These are phyloP conservation scores for Carcharodon carcharias DNA, from an alignment of 2,797 vertebrate genomes.

Conservation along the genomic window DNA sequence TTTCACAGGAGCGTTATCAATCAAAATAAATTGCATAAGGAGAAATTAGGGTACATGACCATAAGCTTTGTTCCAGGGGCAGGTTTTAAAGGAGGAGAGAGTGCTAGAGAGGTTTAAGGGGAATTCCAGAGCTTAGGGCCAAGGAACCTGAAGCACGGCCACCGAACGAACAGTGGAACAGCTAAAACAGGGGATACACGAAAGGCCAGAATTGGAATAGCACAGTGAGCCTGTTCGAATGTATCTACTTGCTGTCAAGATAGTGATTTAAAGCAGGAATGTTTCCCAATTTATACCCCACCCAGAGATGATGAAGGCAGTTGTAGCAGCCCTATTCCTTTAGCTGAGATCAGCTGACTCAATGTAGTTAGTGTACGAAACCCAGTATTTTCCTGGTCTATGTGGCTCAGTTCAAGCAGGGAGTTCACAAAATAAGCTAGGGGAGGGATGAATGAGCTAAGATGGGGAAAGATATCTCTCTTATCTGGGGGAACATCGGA, in stretches of 20 bases:
- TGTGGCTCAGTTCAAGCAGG: not conserved
- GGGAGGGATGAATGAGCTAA: not conserved
- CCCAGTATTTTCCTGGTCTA: not conserved
- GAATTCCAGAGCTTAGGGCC: too few relatives aligned
- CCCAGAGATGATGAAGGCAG: not conserved
- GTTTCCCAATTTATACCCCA: not conserved
- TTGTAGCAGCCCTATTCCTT: not conserved
- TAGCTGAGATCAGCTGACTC: not conserved
- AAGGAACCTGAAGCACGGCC: too few relatives aligned
- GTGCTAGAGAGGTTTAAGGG: too few relatives aligned
- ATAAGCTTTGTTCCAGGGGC: too few relatives aligned
- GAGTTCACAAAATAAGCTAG: not conserved
- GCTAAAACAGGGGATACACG: too few relatives aligned
- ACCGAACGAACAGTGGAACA: too few relatives aligned
- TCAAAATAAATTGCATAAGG: too few relatives aligned
- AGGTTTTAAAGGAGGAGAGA: too few relatives aligned
- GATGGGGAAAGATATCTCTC: not conserved
- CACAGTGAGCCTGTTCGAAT: not conserved
- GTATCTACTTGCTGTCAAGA: not conserved
- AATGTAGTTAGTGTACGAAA: not conserved
- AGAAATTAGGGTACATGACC: too few relatives aligned
- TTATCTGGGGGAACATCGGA: not conserved
- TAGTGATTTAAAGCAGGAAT: not conserved
- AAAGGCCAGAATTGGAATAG: too few relatives aligned
- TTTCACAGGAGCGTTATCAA: too few relatives aligned